Evolutionary conservation across 2,888 invertebrate species (phyloP), one percentile per base, ranked within the genome.

Genomic region (Rugalucina vietnamica): DNA sequence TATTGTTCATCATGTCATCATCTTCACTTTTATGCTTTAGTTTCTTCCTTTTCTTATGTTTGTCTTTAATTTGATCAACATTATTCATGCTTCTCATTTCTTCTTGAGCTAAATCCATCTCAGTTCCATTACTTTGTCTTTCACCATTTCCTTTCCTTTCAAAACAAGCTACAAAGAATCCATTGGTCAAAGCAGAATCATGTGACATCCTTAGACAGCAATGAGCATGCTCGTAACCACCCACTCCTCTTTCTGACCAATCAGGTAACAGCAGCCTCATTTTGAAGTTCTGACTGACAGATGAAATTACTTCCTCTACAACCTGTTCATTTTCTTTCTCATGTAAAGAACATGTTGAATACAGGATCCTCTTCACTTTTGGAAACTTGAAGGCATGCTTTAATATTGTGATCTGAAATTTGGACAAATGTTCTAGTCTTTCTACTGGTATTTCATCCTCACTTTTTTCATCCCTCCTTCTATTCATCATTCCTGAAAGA

Each of bases 91-190:
- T 14, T 70, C 14, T 70, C 43, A 49, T n/a, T 70, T 77, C 29
- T 60, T 34, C 32, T 24, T 3, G 29, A 14, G 24, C 0, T 70
- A 14, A 12, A 43, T 27, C 32, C 57, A 18, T 18, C 54, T 54
- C 14, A n/a, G 14, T 70, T 37, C 21, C 70, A 57, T 27, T 29
- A 32, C 18, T 79, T 36, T 27, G 29, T 39, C 49, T 39, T 21
- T n/a, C 10, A 12, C 14, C 18, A 27, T 29, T 14, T 65, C 14
- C 71, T 76, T 36, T 80, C 49, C 82, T 88, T 82, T 88, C 97
- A 91, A 99, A 97, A 75, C 98, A 96, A 0, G 99, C 98, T 49
- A 99, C 96, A 95, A 99, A 99, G 95, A 99, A 99, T 1, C 99
- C 99, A 94, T 97, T 98, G 0, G 98, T 98, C 5, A 96, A 95